Evolutionary conservation across 2,888 invertebrate species (phyloP).

Genomic region (Terebella lapidaria): DNA sequence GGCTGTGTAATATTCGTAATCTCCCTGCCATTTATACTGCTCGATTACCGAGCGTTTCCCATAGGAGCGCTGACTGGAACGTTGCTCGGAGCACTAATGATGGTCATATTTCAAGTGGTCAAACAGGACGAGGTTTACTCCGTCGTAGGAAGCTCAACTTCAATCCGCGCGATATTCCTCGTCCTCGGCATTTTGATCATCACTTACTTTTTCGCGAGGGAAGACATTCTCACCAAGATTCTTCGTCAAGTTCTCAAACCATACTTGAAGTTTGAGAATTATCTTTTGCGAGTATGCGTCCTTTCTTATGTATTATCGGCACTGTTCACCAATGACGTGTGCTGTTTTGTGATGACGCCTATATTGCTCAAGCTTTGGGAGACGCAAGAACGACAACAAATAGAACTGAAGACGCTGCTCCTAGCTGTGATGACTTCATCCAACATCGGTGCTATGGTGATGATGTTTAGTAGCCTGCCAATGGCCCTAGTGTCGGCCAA

Average conservation of each 20-base stretch:
- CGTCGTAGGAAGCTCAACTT: conserved; percentile 20
- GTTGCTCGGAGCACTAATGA: conserved; percentile 25
- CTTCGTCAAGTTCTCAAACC: conserved; percentile 19
- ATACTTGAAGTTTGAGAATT: conserved; percentile 17
- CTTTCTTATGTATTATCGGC: conserved; percentile 23
- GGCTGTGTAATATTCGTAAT: conserved; percentile 23
- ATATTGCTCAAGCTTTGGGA: conserved; percentile 26
- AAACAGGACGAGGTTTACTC: conserved; percentile 23
- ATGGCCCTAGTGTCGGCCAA: conserved; percentile 27
- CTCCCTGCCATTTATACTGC: conserved; percentile 25
- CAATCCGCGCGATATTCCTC: conserved; percentile 25
- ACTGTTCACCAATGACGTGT: conserved; percentile 28
- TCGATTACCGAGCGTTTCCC: conserved; percentile 23
- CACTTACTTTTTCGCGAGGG: conserved; percentile 27
- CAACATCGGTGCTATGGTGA: conserved; percentile 26
- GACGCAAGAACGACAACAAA: conserved; percentile 21
- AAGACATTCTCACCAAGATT: conserved; percentile 19
- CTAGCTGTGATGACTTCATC: conserved; percentile 27
- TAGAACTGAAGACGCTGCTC: conserved; percentile 25
- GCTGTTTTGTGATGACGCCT: conserved; percentile 27
- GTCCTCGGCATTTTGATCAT: conserved; percentile 28
- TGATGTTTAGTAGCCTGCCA: conserved; percentile 27
- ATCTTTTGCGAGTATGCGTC: conserved; percentile 21
- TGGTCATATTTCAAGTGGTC: conserved; percentile 24
- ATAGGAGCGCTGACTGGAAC: conserved; percentile 23